Evolutionary conservation across 2,113 vertebrate genomes (phyloP).

Genomic region (Opisthocomus hoazin): DNA sequence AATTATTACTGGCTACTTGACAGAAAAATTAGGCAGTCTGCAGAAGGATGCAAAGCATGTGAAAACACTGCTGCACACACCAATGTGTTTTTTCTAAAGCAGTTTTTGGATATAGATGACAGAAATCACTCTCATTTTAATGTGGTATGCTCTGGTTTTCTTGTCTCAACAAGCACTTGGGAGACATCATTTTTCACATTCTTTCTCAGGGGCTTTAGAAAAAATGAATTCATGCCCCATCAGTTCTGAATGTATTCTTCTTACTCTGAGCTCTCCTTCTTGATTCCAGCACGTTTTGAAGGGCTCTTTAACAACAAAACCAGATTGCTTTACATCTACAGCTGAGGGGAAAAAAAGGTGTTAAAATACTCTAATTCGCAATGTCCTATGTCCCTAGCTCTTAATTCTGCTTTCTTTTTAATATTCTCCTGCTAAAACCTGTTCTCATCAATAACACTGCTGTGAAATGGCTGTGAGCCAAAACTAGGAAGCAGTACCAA

Average conservation of each 20-base stretch:
- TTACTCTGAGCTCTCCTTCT: not conserved
- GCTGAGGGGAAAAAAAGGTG: rapidly evolving
- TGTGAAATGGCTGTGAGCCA: not conserved
- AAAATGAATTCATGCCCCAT: not conserved
- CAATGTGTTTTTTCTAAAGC: not conserved
- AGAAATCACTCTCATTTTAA: not conserved
- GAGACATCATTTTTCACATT: not conserved
- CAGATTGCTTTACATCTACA: not conserved
- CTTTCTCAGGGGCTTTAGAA: not conserved
- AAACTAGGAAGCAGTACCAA: not conserved
- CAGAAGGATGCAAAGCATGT: not conserved
- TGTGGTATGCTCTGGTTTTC: not conserved
- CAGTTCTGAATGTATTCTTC: not conserved
- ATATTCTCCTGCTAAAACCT: not conserved
- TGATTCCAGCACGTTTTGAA: not conserved
- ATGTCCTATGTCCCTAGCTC: not conserved
- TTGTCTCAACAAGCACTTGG: not conserved
- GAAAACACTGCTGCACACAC: not conserved
- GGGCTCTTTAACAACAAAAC: not conserved
- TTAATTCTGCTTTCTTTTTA: not conserved
- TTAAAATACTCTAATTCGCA: not conserved
- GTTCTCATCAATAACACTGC: not conserved
- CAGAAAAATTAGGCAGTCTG: not conserved
- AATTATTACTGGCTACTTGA: not conserved
- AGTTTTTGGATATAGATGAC: not conserved